phyloP scores from a whole-genome alignment of 2,113 vertebrate species.

The Gulo gulo region DNA sequence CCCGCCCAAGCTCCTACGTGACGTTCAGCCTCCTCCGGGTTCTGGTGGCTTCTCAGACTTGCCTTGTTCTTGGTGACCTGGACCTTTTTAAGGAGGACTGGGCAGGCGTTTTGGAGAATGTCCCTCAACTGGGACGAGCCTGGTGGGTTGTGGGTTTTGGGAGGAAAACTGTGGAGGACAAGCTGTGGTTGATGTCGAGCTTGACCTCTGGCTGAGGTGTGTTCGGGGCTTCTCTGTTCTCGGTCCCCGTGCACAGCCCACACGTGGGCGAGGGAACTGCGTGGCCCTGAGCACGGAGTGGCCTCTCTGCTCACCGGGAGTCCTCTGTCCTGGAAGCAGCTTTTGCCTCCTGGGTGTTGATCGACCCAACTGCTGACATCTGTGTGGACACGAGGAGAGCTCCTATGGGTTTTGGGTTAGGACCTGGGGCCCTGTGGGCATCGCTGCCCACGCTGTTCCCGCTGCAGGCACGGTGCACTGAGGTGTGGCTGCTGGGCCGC shows the following conservation, averaged over 20 bases:
- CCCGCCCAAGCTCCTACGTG: not conserved
- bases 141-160: not conserved
- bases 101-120: not conserved
- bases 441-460: not conserved
- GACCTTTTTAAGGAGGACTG: not conserved
- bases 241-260: not conserved
- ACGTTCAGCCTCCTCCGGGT: not conserved
- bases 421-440: not conserved
- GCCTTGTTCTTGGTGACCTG: not conserved
- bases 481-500: not conserved
- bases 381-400: not conserved
- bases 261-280: not conserved
- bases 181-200: not conserved
- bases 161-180: not conserved
- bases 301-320: not conserved
- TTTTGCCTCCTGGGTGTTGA: not conserved
- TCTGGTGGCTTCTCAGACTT: not conserved
- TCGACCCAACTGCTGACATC: accelerated
- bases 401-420: not conserved
- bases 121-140: not conserved
- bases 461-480: accelerated
- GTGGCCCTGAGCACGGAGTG: accelerated
- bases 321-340: not conserved
- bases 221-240: not conserved
- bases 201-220: not conserved